These are phyloP conservation scores for Jaculus jaculus DNA, from an alignment of 2,113 vertebrate genomes.

Conservation along the genomic window DNA sequence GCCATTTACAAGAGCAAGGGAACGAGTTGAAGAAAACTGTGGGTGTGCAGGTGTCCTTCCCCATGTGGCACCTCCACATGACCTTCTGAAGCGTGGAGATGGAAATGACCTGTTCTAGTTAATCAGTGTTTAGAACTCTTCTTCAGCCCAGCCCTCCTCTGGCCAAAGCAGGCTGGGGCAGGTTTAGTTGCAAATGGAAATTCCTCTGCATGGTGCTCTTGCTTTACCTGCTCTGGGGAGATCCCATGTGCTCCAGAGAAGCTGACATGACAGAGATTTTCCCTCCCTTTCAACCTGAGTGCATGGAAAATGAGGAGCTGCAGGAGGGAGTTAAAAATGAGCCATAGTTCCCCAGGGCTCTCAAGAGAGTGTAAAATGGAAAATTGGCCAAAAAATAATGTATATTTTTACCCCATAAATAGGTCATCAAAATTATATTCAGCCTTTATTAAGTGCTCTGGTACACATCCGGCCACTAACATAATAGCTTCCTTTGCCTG, in stretches of 20 bases:
- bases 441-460: slow-evolving; percentile 25
- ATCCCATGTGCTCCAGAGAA: fast-evolving
- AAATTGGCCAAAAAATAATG: slow-evolving; percentile 73
- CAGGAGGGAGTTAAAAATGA: slow-evolving; percentile 31
- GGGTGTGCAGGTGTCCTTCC: slow-evolving; percentile 18
- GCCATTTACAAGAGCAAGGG: neutral
- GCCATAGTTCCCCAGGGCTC: neutral
- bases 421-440: slow-evolving; percentile 63
- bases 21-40: neutral
- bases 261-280: slow-evolving; percentile 46
- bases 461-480: slow-evolving; percentile 28
- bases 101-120: slow-evolving; percentile 48
- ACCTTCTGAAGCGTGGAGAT: neutral
- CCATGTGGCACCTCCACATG: neutral
- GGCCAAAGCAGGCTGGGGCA: slow-evolving; percentile 21
- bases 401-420: slow-evolving; percentile 75
- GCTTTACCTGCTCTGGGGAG: neutral
- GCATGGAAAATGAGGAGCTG: slow-evolving; percentile 15
- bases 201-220: neutral
- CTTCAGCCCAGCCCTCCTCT: slow-evolving; percentile 25
- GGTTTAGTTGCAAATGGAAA: slow-evolving; percentile 64
- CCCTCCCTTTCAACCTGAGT: neutral
- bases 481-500: slow-evolving; percentile 18
- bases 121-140: slow-evolving; percentile 60
- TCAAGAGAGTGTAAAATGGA: slow-evolving; percentile 43